Conservation (phyloP, 2,888 invertebrate genomes). For the Hypena proboscidalis region DNA sequence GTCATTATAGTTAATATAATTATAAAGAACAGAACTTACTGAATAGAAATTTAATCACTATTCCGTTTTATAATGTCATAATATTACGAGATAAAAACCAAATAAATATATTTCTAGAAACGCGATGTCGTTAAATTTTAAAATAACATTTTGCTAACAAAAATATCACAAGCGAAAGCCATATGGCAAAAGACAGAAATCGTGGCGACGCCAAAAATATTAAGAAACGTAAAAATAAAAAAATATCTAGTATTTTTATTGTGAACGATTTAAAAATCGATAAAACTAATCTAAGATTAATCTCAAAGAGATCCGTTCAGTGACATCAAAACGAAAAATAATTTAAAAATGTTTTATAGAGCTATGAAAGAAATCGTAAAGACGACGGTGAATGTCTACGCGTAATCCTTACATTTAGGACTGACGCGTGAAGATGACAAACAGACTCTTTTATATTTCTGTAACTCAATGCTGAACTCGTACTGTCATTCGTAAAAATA, state of each 20-base stretch:
- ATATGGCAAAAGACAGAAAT: slow-evolving; percentile 13
- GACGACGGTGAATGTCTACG: slow-evolving; percentile 34
- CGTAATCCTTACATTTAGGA: slow-evolving; percentile 41
- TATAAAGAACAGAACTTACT: too few relatives aligned
- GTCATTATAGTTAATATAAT: background rate
- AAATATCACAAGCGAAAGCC: slow-evolving; percentile 15
- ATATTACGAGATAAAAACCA: background rate
- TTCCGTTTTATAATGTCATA: too few relatives aligned
- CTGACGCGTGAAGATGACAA: slow-evolving; percentile 44
- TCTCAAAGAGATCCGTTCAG: slow-evolving; percentile 42
- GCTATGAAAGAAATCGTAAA: slow-evolving; percentile 55
- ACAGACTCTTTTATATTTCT: slow-evolving; percentile 37
- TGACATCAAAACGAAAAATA: slow-evolving; percentile 55
- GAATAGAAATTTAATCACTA: too few relatives aligned
- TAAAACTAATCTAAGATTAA: slow-evolving; percentile 36
- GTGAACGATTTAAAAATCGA: slow-evolving; percentile 41
- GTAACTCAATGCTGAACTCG: slow-evolving; percentile 29
- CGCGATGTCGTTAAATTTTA: background rate
- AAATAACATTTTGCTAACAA: slow-evolving; percentile 6
- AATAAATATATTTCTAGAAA: background rate
- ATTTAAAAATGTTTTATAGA: slow-evolving; percentile 53
- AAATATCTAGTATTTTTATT: slow-evolving; percentile 30
- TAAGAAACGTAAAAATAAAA: slow-evolving; percentile 20
- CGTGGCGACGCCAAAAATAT: slow-evolving; percentile 12
- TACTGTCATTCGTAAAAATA: slow-evolving; percentile 36